phyloP scores from a whole-genome alignment of 2,888 invertebrate genomes.

The Acleris sparsana region DNA sequence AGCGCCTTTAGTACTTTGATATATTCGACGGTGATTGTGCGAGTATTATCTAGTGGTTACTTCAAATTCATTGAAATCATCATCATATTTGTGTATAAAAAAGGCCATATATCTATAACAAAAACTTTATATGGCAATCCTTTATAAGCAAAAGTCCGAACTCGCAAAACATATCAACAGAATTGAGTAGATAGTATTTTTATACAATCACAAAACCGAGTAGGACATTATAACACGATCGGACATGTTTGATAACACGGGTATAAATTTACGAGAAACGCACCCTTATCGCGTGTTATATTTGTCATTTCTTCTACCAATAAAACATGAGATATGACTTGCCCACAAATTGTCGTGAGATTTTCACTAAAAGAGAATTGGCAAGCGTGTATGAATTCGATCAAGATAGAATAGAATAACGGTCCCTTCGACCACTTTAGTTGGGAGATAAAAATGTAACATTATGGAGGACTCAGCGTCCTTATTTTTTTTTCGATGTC shows the following conservation, averaged over 20 bases:
- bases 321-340: constrained; percentile 37
- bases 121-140: too few relatives aligned
- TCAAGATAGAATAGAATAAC: constrained; percentile 30
- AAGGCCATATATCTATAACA: too few relatives aligned
- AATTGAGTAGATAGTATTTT: background rate
- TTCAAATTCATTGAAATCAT: too few relatives aligned
- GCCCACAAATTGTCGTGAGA: constrained; percentile 36
- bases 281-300: constrained; percentile 36
- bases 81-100: too few relatives aligned
- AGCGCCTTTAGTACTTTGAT: too few relatives aligned
- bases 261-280: constrained; percentile 34
- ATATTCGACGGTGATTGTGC: too few relatives aligned
- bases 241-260: constrained; percentile 34
- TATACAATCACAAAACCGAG: constrained; percentile 10
- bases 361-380: constrained; percentile 35
- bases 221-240: constrained; percentile 27
- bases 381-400: constrained; percentile 34
- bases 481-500: constrained; percentile 7
- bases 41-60: too few relatives aligned
- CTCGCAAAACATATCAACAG: too few relatives aligned
- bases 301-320: constrained; percentile 38
- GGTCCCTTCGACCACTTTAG: constrained; percentile 20
- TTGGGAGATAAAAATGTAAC: constrained; percentile 24
- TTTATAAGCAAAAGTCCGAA: too few relatives aligned
- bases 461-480: constrained; percentile 17